Conservation (phyloP, 2,797 vertebrate species). For the Garrulus glandarius region DNA sequence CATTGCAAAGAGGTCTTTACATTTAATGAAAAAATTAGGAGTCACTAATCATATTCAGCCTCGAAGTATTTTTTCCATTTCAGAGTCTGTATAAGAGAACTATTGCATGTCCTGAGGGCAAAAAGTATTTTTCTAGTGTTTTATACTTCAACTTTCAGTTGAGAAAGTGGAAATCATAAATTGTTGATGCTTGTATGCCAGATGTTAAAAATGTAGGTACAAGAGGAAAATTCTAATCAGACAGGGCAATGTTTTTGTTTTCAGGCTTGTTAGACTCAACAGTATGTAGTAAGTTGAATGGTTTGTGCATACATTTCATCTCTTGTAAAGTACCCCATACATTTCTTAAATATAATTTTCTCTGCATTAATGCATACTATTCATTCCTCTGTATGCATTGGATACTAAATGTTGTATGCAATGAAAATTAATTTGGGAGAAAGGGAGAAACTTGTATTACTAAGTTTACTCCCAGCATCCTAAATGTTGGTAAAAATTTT, state of each 20-base stretch:
- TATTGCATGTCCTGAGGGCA: slow-evolving; percentile 21
- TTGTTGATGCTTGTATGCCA: background rate
- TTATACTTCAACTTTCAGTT: background rate
- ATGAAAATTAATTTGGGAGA: background rate
- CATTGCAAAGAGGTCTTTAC: slow-evolving; percentile 31
- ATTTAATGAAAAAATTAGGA: slow-evolving; percentile 47
- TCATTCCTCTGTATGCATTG: background rate
- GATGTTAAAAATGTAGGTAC: slow-evolving; percentile 4
- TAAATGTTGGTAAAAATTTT: slow-evolving; percentile 50
- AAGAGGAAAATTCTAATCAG: background rate
- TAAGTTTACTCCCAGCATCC: background rate
- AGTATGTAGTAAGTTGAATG: background rate
- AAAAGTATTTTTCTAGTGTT: slow-evolving; percentile 32
- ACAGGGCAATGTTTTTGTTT: slow-evolving; percentile 32
- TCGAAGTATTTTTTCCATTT: slow-evolving; percentile 43
- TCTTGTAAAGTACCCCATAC: background rate
- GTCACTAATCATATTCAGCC: background rate
- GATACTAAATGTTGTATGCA: background rate
- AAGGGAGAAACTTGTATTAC: background rate
- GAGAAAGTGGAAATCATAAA: slow-evolving; percentile 33
- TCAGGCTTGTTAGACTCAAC: slow-evolving; percentile 16
- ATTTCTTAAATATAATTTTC: background rate
- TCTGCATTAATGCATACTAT: background rate
- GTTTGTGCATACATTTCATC: background rate
- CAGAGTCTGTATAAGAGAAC: slow-evolving; percentile 19